Conservation (phyloP, 30 jellyfish, hydroid and myxozoan genomes). For the Catostylus mosaicus region DNA sequence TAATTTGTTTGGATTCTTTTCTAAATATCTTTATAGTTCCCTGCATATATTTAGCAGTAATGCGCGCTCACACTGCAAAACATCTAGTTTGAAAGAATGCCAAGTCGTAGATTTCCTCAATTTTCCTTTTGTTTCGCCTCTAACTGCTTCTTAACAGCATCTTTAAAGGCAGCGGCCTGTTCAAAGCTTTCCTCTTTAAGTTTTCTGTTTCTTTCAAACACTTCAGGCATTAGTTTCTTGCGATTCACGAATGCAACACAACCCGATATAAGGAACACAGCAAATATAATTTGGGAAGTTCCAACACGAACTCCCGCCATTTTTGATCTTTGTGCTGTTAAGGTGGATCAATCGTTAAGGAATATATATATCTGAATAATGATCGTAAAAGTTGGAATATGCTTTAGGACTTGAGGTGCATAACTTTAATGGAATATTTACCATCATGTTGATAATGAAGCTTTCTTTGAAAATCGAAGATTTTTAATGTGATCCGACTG, state of each 20-base stretch:
- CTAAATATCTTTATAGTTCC: too few relatives aligned
- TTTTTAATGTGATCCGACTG: too few relatives aligned
- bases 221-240: slow-evolving; percentile 62
- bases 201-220: slow-evolving; percentile 24
- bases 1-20: too few relatives aligned
- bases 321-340: background rate
- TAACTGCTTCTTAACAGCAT: slow-evolving; percentile 13
- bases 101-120: too few relatives aligned
- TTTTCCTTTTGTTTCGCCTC: slow-evolving; percentile 12
- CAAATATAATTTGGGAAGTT: slow-evolving; percentile 19
- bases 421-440: too few relatives aligned
- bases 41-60: too few relatives aligned
- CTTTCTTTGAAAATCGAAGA: too few relatives aligned
- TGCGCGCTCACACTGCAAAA: too few relatives aligned
- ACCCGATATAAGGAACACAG: slow-evolving; percentile 30
- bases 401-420: too few relatives aligned
- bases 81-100: too few relatives aligned
- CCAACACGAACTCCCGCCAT: slow-evolving; percentile 58
- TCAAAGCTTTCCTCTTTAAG: slow-evolving; percentile 40
- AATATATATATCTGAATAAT: background rate
- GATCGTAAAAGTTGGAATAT: too few relatives aligned
- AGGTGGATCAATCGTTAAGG: background rate
- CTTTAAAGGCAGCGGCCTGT: slow-evolving; percentile 54
- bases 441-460: too few relatives aligned
- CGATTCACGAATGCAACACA: slow-evolving; percentile 48